phyloP scores from a whole-genome alignment of 2,113 vertebrate genomes.

The Oreochromis aureus region DNA sequence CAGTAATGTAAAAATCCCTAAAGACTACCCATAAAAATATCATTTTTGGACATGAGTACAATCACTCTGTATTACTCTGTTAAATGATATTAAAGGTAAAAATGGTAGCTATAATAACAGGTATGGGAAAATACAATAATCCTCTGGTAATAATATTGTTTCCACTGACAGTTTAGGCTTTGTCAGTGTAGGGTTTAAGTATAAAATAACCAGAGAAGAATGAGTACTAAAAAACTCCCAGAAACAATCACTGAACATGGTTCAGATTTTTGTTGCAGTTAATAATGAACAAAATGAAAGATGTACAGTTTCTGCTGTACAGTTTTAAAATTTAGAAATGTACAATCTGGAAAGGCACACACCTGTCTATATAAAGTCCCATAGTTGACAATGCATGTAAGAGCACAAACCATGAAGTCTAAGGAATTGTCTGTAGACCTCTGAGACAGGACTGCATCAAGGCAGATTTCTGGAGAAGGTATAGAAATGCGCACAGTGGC shows the following conservation, averaged over 20 bases:
- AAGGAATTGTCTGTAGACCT: neutral
- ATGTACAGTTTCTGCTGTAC: neutral
- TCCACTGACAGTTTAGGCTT: neutral
- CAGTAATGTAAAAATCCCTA: conserved; percentile 5
- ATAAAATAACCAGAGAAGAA: neutral
- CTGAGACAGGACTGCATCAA: fast-evolving
- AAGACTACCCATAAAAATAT: neutral
- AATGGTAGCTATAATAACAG: neutral
- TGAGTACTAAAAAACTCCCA: neutral
- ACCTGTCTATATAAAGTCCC: neutral
- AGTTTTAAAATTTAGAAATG: neutral
- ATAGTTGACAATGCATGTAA: neutral
- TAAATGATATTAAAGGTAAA: neutral
- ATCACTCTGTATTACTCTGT: neutral
- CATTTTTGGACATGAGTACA: neutral
- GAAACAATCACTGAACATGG: neutral
- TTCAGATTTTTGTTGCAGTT: neutral
- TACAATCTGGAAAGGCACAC: neutral
- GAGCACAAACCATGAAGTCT: neutral
- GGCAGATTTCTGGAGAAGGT: neutral
- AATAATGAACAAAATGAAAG: neutral
- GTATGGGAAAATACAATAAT: neutral
- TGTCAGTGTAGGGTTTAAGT: neutral
- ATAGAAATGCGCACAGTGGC: neutral
- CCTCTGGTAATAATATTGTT: neutral